These are phyloP conservation scores for Himalopsyche anomala DNA, from an alignment of 2,888 invertebrate genomes.

Conservation along the genomic window DNA sequence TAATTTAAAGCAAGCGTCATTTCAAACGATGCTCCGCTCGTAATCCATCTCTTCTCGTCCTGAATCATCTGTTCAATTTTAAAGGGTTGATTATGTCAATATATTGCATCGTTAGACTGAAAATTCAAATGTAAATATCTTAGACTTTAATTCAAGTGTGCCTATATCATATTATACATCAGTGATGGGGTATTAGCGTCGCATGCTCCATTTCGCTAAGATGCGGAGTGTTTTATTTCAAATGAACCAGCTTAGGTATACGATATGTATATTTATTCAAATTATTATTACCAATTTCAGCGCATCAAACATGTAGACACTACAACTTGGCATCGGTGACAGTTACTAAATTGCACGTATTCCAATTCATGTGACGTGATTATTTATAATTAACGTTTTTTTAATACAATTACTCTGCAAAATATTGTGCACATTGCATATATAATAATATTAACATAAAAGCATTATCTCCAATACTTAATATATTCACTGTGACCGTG, in stretches of 20 bases:
- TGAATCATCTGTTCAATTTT: background rate
- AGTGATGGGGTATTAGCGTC: background rate
- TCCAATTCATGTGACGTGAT: too few species aligned
- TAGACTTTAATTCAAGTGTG: background rate
- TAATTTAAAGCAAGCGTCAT: too few species aligned
- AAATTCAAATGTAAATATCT: constrained; percentile 31
- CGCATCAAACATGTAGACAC: background rate
- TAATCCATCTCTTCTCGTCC: background rate
- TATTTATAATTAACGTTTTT: too few species aligned
- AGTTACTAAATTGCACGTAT: too few species aligned
- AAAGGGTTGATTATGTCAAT: constrained; percentile 32
- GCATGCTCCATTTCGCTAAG: background rate
- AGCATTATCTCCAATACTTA: too few species aligned
- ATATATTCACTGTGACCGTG: too few species aligned
- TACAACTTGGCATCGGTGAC: too few species aligned
- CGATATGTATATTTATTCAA: background rate
- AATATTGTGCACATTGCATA: too few species aligned
- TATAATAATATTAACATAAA: too few species aligned
- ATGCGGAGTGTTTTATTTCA: background rate
- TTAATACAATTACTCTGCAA: too few species aligned
- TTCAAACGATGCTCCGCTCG: too few species aligned
- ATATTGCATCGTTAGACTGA: constrained; percentile 16
- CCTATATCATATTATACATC: background rate
- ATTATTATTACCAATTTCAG: background rate
- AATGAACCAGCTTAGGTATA: background rate